These are phyloP conservation scores for Miltochrista miniata DNA, from an alignment of 2,888 invertebrate genomes.

Conservation along the genomic window DNA sequence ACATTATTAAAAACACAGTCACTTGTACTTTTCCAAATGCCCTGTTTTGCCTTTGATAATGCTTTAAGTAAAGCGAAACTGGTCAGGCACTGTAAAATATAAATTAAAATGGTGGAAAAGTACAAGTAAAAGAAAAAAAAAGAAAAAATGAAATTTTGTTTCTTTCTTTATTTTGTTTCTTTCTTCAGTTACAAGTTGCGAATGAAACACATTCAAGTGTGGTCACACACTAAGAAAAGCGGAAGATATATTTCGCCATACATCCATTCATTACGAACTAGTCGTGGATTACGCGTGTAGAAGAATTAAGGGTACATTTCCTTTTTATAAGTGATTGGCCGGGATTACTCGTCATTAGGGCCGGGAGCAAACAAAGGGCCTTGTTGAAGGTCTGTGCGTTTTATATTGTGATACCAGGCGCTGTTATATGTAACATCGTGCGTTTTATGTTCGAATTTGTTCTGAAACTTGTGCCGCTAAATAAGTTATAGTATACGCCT, in stretches of 20 bases:
- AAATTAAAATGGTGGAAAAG: too few species aligned
- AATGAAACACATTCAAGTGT: not conserved
- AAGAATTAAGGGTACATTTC: constrained; percentile 47
- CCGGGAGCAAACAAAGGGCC: constrained; percentile 50
- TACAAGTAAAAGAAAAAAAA: too few species aligned
- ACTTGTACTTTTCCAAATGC: too few species aligned
- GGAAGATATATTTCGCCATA: constrained; percentile 22
- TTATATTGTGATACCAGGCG: constrained; percentile 23
- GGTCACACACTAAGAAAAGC: constrained; percentile 11
- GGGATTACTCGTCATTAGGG: constrained; percentile 55
- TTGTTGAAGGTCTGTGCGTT: constrained; percentile 26
- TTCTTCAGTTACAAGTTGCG: not conserved
- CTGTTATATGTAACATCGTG: constrained; percentile 31
- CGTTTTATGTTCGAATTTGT: constrained; percentile 13
- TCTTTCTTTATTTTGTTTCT: too few species aligned
- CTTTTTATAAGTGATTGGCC: constrained; percentile 60
- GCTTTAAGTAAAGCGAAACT: too few species aligned
- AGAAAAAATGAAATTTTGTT: too few species aligned
- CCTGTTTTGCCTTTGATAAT: too few species aligned
- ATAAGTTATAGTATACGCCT: too few species aligned
- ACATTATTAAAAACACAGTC: too few species aligned
- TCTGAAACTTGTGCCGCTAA: constrained; percentile 9
- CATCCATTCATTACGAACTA: constrained; percentile 45
- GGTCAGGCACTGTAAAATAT: too few species aligned
- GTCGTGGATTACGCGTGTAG: constrained; percentile 54